Base-by-base conservation (phyloP, 2,888 invertebrate genomes). In the Drosophila acutilabella region DNA sequence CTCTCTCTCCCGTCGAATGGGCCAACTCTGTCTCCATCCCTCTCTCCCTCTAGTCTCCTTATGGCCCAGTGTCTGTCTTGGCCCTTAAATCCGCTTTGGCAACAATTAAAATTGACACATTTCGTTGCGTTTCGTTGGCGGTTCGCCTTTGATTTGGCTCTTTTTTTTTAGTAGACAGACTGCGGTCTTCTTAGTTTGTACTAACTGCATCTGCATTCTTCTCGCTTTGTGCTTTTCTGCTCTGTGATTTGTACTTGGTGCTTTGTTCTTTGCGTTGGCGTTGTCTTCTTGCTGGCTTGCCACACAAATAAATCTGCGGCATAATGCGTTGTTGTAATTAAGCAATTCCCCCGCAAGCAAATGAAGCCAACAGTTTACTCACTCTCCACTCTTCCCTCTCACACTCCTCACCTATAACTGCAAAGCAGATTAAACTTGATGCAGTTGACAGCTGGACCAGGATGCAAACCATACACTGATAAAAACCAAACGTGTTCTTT, bases 41-140 rank as follows among this genome's bases (percentile, higher is more conserved):
- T 68, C 68, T 56, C 65, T 67, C 66, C 52, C 50, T 54, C 50
- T 38, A 8, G 18, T 41, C 33, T 20, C 45, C 52, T 30, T 30
- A 8, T 30, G 8, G 30, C 48, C 18, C 36, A 36, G 36, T 52
- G 44, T 48, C 38, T 10, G 47, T 18, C 20, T 36, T 18, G 65
- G 67, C 68, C 83, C 77, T 85, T 75, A 81, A 89, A 78, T 88
- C 86, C 88, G 81, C 84, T 75, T 66, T 77, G 84, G 78, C 80
- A 78, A 84, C 90, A 89, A 88, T 90, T 90, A 90, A 88, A 90
- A 89, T 88, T 90, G 90, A 89, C 88, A 89, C 89, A 88, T 88
- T 90, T 90, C 78, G 87, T 81, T 89, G 86, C 88, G 83, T 88
- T 81, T 75, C 81, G 69, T 73, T 69, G 72, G 64, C 70, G 84